Evolutionary conservation across 1,140 invertebrate genomes (phyloP), one percentile per base, ranked within the genome.

Genomic region (Caenorhabditis inopinata): DNA sequence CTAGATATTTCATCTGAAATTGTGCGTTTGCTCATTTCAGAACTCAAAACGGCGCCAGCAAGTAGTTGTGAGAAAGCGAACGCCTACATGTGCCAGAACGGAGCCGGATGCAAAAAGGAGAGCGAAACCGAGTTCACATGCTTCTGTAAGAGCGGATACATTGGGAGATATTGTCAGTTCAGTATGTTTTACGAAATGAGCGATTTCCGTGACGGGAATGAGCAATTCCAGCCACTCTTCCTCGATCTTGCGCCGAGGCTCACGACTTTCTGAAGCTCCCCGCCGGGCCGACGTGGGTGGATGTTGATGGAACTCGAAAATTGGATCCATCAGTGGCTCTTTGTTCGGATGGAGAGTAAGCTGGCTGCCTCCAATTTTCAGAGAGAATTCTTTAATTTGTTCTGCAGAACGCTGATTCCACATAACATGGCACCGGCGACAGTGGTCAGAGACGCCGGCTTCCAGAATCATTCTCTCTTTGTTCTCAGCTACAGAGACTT

Each of bases 201-300:
- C 21, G 12, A 1, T 7, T 11, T 9, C 27, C 18, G 12, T 9
- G 23, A 38, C 9, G 1, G 1, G 11, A 11, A 38, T n/a, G n/a
- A 3, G 5, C 1, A 16, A 23, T 25, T 74, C 23, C 49, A 79
- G 78, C 73, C 2, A 58, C 58, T 18, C 16, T 74, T 32, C 78
- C 78, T 35, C 78, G 78, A 23, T 74, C 78, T 18, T 79, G 78
- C 46, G 25, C 78, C 5, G 78, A 79, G 51, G 78, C 78, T 46
- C 21, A 25, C 7, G 51, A 79, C 11, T 79, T 79, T 12, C 46
- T 49, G 38, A 58, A 62, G 11, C 78, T 79, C 38, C 78, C 78
- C 1, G 29, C 74, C 7, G 78, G 78, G 3, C 62, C 78, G 2
- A 79, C 78, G 18, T 47, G 62, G 29, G 35, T 79, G 1, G 78